These are phyloP conservation scores for Cuniculus paca DNA, from an alignment of 2,797 vertebrate species.

Conservation along the genomic window DNA sequence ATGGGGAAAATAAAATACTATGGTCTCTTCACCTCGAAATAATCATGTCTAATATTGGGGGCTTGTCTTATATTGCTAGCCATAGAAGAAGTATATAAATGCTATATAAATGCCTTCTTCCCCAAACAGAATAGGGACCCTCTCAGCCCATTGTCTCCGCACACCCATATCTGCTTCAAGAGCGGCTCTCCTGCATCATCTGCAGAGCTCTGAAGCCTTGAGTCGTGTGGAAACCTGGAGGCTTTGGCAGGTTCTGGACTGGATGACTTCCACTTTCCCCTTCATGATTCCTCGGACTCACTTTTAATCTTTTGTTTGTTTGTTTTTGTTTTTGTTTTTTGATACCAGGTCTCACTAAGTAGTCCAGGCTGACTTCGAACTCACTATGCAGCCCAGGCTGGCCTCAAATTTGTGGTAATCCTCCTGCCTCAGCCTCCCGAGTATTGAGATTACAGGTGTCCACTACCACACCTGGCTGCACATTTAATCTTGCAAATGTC, in stretches of 20 bases:
- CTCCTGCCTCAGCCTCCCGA: neutral
- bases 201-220: rapidly evolving
- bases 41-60: neutral
- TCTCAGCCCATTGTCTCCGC: neutral
- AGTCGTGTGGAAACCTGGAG: neutral
- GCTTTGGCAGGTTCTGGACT: rapidly evolving
- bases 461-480: neutral
- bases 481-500: constrained; percentile 2
- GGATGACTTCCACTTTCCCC: neutral
- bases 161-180: rapidly evolving
- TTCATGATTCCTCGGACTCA: neutral
- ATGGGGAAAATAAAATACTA: neutral
- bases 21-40: neutral
- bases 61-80: neutral
- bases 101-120: neutral
- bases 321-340: neutral
- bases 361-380: neutral
- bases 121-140: neutral
- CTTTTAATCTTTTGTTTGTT: neutral
- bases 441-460: neutral
- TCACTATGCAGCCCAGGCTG: neutral
- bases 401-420: neutral
- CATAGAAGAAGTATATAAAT: neutral
- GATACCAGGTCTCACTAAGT: too few species aligned
- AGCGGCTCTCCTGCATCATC: rapidly evolving